These are phyloP conservation scores for Plectropomus leopardus DNA, from an alignment of 2,113 vertebrate species.

Conservation along the genomic window DNA sequence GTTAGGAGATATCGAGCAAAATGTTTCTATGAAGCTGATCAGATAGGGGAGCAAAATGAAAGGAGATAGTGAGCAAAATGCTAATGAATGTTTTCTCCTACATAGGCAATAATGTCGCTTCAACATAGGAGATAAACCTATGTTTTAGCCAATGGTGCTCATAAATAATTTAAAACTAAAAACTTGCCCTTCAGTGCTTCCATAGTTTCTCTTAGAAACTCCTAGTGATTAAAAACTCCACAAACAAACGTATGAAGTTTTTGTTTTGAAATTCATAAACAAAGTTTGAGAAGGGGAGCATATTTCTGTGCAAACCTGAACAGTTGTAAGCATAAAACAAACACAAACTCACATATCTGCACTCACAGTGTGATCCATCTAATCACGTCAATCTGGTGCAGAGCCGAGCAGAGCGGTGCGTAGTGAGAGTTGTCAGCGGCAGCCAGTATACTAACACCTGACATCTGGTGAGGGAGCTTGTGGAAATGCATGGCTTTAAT, in stretches of 20 bases:
- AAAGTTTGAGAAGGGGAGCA: neutral
- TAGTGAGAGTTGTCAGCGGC: slow-evolving; percentile 36
- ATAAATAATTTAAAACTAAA: too few relatives aligned
- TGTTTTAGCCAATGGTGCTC: too few relatives aligned
- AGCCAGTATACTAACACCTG: slow-evolving; percentile 38
- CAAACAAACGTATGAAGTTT: neutral
- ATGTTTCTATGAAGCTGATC: too few relatives aligned
- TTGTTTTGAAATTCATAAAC: neutral
- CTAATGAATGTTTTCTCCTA: too few relatives aligned
- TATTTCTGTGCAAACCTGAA: neutral
- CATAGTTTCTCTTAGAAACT: too few relatives aligned
- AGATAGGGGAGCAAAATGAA: too few relatives aligned
- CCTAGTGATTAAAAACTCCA: neutral
- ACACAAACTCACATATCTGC: neutral
- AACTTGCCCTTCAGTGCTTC: too few relatives aligned
- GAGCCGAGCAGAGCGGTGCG: slow-evolving; percentile 10
- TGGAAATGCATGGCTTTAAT: slow-evolving; percentile 68
- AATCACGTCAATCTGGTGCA: slow-evolving; percentile 38
- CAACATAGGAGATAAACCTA: too few relatives aligned
- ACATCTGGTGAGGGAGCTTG: slow-evolving; percentile 70
- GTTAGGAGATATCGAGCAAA: too few relatives aligned
- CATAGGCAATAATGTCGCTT: too few relatives aligned
- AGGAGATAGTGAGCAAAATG: too few relatives aligned
- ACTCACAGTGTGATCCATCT: slow-evolving; percentile 14
- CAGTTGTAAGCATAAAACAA: neutral